phyloP scores from a whole-genome alignment of 2,797 vertebrate genomes.

The Danio jaintianensis region DNA sequence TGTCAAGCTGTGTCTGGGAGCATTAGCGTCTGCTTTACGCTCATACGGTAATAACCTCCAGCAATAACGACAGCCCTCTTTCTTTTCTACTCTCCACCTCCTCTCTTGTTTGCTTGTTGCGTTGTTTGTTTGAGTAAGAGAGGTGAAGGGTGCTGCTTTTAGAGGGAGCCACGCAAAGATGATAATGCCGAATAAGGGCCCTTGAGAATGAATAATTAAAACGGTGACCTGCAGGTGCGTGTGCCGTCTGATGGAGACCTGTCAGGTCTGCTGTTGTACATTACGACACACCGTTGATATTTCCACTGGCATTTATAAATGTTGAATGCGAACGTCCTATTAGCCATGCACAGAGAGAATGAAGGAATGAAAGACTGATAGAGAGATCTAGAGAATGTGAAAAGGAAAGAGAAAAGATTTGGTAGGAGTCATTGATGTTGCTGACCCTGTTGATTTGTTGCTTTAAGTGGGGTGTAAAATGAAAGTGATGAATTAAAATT shows the following conservation, averaged over 20 bases:
- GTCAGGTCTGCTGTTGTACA: constrained; percentile 68
- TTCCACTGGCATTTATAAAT: constrained; percentile 79
- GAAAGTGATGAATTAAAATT: background rate
- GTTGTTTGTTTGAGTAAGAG: constrained; percentile 61
- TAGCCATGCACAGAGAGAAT: constrained; percentile 59
- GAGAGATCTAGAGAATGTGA: constrained; percentile 37
- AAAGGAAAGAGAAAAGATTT: background rate
- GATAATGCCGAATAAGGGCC: constrained; percentile 35
- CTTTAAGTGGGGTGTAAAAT: background rate
- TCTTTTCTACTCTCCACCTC: constrained; percentile 38
- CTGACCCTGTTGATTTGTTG: constrained; percentile 32
- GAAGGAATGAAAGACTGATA: constrained; percentile 44
- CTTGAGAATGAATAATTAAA: constrained; percentile 75
- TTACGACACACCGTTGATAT: constrained; percentile 71
- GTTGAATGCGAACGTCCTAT: constrained; percentile 73
- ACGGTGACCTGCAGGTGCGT: constrained; percentile 56
- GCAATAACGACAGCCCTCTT: constrained; percentile 52
- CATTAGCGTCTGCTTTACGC: constrained; percentile 59
- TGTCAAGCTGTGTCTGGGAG: constrained; percentile 61
- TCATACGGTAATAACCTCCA: constrained; percentile 59
- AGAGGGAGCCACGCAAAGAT: constrained; percentile 26
- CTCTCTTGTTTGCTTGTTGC: constrained; percentile 52
- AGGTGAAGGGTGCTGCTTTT: constrained; percentile 55
- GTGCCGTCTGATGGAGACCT: constrained; percentile 61
- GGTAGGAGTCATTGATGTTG: background rate